Evolutionary conservation across 1,140 invertebrate genomes (phyloP).

Genomic region (Trichonephila clavata): DNA sequence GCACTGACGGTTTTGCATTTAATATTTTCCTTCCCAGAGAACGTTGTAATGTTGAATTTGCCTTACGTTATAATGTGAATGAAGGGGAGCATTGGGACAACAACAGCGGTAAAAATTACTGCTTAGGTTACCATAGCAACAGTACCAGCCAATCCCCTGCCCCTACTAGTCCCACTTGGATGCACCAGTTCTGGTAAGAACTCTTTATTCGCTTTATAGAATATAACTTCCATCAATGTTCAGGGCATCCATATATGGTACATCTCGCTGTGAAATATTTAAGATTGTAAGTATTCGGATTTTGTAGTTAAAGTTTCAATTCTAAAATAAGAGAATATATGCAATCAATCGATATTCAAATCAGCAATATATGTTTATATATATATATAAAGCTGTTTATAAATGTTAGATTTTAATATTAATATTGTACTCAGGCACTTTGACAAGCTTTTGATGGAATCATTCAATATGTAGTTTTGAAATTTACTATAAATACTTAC

Average conservation of each 20-base stretch:
- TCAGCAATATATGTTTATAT: neutral
- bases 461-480: no score
- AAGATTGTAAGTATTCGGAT: neutral
- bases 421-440: no score
- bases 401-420: neutral
- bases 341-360: no score
- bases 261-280: neutral
- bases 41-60: constrained; percentile 89
- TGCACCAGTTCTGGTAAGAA: constrained; percentile 64
- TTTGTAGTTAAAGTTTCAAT: neutral
- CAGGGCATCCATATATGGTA: neutral
- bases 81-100: constrained; percentile 94
- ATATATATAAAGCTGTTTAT: neutral
- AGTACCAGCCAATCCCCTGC: neutral
- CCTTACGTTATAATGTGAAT: constrained; percentile 89
- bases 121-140: constrained; percentile 85
- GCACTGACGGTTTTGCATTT: constrained; percentile 92
- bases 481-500: no score
- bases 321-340: no score
- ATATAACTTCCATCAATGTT: neutral
- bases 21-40: constrained; percentile 84
- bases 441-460: no score
- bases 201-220: neutral
- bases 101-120: constrained; percentile 92
- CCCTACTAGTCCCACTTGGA: constrained; percentile 54